Evolutionary conservation across 2,113 vertebrate genomes (phyloP), one percentile per base, ranked within the genome.

Genomic region (Parus major): DNA sequence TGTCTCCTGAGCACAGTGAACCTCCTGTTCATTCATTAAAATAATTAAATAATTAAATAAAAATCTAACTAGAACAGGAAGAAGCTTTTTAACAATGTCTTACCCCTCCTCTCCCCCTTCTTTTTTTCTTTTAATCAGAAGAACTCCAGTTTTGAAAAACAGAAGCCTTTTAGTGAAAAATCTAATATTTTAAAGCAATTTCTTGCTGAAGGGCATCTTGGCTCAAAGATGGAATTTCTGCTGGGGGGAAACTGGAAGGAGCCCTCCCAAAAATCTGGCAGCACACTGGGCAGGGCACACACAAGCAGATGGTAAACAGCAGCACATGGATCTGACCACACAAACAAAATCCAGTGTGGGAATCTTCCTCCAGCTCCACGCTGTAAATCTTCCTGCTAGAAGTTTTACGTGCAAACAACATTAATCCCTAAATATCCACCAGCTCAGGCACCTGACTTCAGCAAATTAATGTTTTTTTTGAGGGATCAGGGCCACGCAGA

Each of bases 21-120:
- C 15, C 77, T 71, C 84, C 93, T 82, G 77, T 95, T 91, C 84
- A 71, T 94, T 87, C 69, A 88, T 56, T 59, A 17, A 52, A 95
- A 55, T 88, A 76, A 95, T 82, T 59, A 82, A 86, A 47, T 89
- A 69, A 94, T 16, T 21, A 33, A 64, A 82, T 29, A 42, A 56
- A 76, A 88, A 46, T 35, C 59, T 70, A 78, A 33, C 52, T 66
- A 21, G 60, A 86, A 19, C 46, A 91, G 65, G 92, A 92, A 91
- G 69, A 15, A 84, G 84, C 28, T 73, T 60, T 87, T 36, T 10
- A 50, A 77, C 50, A 77, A 50, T 10, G 5, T 16, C 28, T 41
- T 15, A 13, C 16, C 21, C 44, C 7, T 33, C 9, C 41, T n/a
- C 5, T 9, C 4, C 17, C 9, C 6, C 3, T 1, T 0, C 2